phyloP scores from a whole-genome alignment of 1,140 invertebrate genomes.

The Xylocopa sonorina region DNA sequence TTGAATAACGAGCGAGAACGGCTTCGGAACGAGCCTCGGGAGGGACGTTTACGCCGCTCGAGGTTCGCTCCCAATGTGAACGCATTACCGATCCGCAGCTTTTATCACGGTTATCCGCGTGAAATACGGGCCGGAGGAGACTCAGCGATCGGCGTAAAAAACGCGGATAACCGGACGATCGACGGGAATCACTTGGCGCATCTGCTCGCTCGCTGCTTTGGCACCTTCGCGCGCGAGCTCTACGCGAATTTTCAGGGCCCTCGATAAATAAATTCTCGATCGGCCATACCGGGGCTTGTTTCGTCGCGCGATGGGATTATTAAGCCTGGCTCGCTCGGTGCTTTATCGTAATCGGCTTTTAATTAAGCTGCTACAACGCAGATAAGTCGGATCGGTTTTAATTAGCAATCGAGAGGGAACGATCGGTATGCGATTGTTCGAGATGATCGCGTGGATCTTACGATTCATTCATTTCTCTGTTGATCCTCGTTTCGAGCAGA shows the following conservation, averaged over 20 bases:
- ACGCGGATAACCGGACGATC: neutral
- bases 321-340: neutral
- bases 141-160: neutral
- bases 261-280: neutral
- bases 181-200: neutral
- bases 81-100: conserved; percentile 23
- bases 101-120: conserved; percentile 29
- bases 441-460: too few species aligned
- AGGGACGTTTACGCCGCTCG: conserved; percentile 40
- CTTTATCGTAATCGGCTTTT: conserved; percentile 1
- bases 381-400: too few species aligned
- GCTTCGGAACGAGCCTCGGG: conserved; percentile 26
- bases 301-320: neutral
- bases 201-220: neutral
- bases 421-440: too few species aligned
- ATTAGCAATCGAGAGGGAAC: too few species aligned
- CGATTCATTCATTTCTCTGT: too few species aligned
- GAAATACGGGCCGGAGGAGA: conserved; percentile 25
- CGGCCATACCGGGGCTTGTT: too few species aligned
- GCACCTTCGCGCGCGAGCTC: neutral
- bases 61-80: conserved; percentile 23
- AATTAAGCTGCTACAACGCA: neutral
- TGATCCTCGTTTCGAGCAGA: too few species aligned
- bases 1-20: conserved; percentile 51
- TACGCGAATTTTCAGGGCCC: neutral